Percentiles rank a stretch among this genome's conserved stretches.
phyloP scores from a whole-genome alignment of 1,140 invertebrate species.

The Thalassaphorura encarpata region DNA sequence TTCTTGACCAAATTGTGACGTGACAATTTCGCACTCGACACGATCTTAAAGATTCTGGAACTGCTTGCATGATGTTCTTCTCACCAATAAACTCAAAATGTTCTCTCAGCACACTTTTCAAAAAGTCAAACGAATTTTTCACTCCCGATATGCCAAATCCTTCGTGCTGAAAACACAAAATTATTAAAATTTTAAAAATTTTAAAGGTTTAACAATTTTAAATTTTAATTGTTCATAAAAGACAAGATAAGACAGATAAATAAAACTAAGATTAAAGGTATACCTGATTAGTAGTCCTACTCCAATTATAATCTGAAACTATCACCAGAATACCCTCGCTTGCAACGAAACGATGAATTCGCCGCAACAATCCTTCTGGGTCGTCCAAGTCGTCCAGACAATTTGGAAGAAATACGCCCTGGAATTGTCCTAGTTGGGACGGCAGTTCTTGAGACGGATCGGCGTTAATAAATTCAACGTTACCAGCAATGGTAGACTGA shows the following conservation, averaged over 20 bases:
- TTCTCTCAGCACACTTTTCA: constrained; percentile 10
- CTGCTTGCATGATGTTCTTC: constrained; percentile 18
- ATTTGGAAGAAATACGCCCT: constrained; percentile 23
- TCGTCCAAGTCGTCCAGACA: constrained; percentile 12
- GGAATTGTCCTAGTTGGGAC: constrained; percentile 16
- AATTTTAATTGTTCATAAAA: background rate
- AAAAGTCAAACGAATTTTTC: constrained; percentile 16
- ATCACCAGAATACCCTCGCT: constrained; percentile 24
- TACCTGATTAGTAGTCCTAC: constrained; percentile 18
- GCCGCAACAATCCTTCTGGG: constrained; percentile 17
- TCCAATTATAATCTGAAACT: constrained; percentile 30
- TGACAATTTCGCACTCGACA: constrained; percentile 24
- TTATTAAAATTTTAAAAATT: background rate
- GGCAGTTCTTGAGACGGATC: constrained; percentile 10
- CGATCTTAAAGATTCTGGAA: constrained; percentile 17
- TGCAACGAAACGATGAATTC: constrained; percentile 14
- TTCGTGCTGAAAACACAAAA: background rate
- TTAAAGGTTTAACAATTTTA: background rate
- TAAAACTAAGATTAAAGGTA: background rate
- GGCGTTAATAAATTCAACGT: constrained; percentile 20
- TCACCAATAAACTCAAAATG: constrained; percentile 19
- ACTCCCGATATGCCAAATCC: constrained; percentile 13
- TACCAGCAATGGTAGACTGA: background rate
- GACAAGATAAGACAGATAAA: background rate
- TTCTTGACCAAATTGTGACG: constrained; percentile 23